These are phyloP conservation scores for Lutraria lutraria DNA, from an alignment of 2,888 invertebrate genomes.

Conservation along the genomic window DNA sequence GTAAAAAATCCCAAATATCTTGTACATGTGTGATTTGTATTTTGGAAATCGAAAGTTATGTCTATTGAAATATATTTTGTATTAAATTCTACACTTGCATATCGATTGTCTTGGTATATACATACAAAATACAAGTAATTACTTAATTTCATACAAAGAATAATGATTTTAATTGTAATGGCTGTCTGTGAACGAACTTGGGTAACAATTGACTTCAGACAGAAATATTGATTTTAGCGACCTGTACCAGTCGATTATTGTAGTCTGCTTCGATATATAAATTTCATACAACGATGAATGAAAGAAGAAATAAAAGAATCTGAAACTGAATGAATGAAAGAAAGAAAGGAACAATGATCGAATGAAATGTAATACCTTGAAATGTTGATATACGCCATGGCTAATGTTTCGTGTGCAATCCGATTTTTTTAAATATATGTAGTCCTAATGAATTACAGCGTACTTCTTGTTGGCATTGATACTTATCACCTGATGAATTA, in stretches of 20 bases:
- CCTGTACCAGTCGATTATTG: neutral
- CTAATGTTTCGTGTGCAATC: neutral
- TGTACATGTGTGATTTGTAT: no score
- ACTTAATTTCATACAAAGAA: no score
- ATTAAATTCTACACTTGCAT: no score
- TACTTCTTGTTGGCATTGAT: neutral
- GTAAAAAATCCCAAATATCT: no score
- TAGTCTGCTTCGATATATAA: neutral
- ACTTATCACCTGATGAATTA: neutral
- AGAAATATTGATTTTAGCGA: no score
- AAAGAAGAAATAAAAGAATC: neutral
- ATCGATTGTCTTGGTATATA: no score
- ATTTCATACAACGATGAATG: neutral
- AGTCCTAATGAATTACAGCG: neutral
- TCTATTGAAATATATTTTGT: no score
- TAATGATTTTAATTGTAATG: no score
- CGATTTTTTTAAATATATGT: neutral
- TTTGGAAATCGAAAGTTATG: no score
- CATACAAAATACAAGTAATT: no score
- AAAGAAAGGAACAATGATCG: neutral
- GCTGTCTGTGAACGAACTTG: no score
- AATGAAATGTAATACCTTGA: neutral
- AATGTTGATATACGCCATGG: neutral
- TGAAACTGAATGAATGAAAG: neutral
- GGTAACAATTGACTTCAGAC: no score